Evolutionary conservation across 2,113 vertebrate species (phyloP).

Genomic region (Felis catus): DNA sequence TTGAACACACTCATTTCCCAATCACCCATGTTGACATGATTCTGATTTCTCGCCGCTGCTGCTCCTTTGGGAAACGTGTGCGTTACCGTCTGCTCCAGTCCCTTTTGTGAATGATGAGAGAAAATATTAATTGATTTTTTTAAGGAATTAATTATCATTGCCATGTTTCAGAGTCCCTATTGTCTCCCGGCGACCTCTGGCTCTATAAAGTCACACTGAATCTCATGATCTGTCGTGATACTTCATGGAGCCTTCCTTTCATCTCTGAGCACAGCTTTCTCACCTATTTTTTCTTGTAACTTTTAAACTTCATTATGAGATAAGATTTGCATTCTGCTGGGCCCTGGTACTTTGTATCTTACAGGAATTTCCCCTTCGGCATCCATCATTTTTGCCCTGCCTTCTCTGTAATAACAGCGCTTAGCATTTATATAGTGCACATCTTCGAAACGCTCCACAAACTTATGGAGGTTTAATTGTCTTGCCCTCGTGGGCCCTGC

Average conservation of each 20-base stretch:
- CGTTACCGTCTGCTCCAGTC: not conserved
- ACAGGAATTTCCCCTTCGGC: not conserved
- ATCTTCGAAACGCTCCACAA: slow-evolving; percentile 34
- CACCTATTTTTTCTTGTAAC: not conserved
- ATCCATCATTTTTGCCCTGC: not conserved
- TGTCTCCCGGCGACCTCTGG: slow-evolving; percentile 35
- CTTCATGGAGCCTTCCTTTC: not conserved
- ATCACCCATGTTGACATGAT: fast-evolving
- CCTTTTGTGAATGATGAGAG: not conserved
- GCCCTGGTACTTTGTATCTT: not conserved
- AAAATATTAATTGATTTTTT: slow-evolving; percentile 55
- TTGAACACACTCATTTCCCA: not conserved
- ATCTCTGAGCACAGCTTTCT: not conserved
- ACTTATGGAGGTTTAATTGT: slow-evolving; percentile 49
- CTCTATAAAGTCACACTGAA: not conserved
- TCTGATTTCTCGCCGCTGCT: not conserved
- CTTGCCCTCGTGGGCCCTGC: not conserved
- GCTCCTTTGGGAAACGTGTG: not conserved
- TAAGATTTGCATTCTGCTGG: not conserved
- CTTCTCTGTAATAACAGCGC: not conserved
- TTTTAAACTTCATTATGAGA: not conserved
- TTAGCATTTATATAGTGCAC: slow-evolving; percentile 48
- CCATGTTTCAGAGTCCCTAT: not conserved
- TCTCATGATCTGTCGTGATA: not conserved
- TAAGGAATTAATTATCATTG: slow-evolving; percentile 53